Conservation (phyloP, 2,888 invertebrate genomes). For the Saturnia pavonia region DNA sequence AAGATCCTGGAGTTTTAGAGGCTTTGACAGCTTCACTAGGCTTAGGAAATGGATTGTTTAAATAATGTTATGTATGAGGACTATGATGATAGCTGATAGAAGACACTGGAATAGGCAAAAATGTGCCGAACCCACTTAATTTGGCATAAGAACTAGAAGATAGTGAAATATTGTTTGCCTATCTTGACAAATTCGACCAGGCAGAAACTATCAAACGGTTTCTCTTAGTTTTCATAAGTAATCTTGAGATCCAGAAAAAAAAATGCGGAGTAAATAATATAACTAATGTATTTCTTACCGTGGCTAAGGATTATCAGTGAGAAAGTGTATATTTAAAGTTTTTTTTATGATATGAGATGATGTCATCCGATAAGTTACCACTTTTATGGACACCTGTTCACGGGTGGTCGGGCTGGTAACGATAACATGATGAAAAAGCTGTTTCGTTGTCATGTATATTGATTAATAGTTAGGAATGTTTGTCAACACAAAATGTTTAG, state of each 20-base stretch:
- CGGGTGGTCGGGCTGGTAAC: constrained; percentile 26
- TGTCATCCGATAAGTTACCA: constrained; percentile 25
- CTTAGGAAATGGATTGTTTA: too few species aligned
- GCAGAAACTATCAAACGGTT: neutral
- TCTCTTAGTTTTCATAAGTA: neutral
- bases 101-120: neutral
- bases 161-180: neutral
- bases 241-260: neutral
- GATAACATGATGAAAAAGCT: constrained; percentile 17
- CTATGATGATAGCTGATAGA: neutral
- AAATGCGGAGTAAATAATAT: neutral
- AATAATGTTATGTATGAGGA: too few species aligned
- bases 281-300: neutral
- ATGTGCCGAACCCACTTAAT: neutral
- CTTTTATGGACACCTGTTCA: constrained; percentile 27
- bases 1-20: too few species aligned
- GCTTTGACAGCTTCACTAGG: too few species aligned
- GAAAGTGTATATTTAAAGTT: neutral
- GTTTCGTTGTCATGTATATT: neutral
- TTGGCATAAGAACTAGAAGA: neutral
- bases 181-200: neutral
- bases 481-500: neutral
- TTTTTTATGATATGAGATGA: constrained; percentile 22
- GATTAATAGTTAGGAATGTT: neutral
- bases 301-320: neutral